Evolutionary conservation across 2,797 vertebrate species (phyloP).

Genomic region (Anomalospiza imberbis): DNA sequence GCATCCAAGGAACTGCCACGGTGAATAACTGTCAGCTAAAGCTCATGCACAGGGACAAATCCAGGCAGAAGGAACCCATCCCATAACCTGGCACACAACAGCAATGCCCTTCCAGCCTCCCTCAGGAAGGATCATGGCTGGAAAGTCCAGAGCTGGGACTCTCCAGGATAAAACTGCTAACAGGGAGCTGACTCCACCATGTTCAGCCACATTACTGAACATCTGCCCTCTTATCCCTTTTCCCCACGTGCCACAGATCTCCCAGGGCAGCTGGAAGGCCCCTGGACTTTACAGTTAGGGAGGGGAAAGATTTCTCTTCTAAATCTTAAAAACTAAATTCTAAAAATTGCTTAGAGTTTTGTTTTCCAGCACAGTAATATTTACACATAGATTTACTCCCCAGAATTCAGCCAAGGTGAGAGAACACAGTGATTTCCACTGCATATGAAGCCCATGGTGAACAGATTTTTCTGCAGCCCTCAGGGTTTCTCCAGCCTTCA

Average conservation of each 20-base stretch:
- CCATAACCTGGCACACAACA: neutral
- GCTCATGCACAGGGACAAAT: neutral
- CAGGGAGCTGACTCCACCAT: neutral
- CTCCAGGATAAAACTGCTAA: neutral
- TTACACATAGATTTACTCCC: neutral
- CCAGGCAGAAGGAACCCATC: neutral
- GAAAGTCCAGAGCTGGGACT: neutral
- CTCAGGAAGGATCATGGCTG: neutral
- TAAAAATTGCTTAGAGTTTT: neutral
- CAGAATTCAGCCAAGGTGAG: neutral
- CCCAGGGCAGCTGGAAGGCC: neutral
- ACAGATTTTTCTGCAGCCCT: neutral
- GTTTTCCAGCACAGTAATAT: neutral
- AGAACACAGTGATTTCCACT: neutral
- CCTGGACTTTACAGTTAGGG: neutral
- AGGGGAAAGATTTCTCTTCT: neutral
- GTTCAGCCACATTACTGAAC: too few species aligned
- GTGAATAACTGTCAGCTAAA: neutral
- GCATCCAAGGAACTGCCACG: neutral
- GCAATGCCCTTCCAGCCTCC: neutral
- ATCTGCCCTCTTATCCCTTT: neutral
- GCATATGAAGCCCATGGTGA: rapidly evolving
- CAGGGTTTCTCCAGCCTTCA: neutral
- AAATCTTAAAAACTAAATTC: neutral
- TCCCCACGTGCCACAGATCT: neutral